These are phyloP conservation scores for Misgurnus mizolepis DNA, from an alignment of 2,113 vertebrate species.

Conservation along the genomic window DNA sequence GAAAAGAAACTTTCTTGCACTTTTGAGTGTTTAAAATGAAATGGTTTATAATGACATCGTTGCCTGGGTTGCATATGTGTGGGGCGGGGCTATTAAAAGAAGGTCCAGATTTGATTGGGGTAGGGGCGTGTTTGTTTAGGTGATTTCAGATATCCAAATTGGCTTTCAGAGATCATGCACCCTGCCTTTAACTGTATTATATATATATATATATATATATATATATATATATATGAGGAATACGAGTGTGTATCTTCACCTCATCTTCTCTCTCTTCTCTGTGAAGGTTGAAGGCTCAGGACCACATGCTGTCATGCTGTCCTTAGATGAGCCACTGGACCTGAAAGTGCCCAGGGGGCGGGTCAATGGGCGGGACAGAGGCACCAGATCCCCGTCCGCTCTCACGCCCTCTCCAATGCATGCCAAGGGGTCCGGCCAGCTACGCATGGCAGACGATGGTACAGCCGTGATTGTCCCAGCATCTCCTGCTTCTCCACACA, in stretches of 20 bases:
- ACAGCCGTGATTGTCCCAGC: conserved; percentile 76
- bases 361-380: conserved; percentile 74
- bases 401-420: conserved; percentile 62
- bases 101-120: too few relatives aligned
- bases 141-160: too few relatives aligned
- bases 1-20: background rate
- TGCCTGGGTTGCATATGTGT: too few relatives aligned
- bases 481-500: conserved; percentile 74
- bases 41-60: too few relatives aligned
- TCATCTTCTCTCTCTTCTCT: conserved; percentile 43
- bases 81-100: too few relatives aligned
- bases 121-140: too few relatives aligned
- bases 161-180: too few relatives aligned
- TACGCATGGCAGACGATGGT: conserved; percentile 77
- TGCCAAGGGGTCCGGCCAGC: conserved; percentile 71
- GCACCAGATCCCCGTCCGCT: conserved; percentile 51
- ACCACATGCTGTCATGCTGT: conserved; percentile 81
- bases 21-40: background rate
- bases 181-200: too few relatives aligned
- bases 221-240: too few relatives aligned
- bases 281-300: conserved; percentile 66
- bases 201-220: too few relatives aligned
- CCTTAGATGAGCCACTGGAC: conserved; percentile 94
- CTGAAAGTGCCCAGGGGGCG: conserved; percentile 89
- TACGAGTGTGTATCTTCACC: background rate